These are phyloP conservation scores for Littorina saxatilis DNA, from an alignment of 1,140 invertebrate genomes.

Conservation along the genomic window DNA sequence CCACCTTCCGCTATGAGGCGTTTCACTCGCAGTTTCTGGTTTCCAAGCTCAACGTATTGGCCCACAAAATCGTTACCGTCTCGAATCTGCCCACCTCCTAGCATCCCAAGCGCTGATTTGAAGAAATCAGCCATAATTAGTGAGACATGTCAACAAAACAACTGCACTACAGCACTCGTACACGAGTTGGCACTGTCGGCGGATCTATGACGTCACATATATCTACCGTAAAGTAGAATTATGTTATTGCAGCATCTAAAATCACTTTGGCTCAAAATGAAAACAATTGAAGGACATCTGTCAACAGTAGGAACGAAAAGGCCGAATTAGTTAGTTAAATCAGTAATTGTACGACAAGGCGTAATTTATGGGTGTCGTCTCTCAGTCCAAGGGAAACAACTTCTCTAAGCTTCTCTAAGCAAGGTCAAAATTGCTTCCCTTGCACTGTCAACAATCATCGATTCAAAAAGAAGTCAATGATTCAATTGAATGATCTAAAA, in stretches of 20 bases:
- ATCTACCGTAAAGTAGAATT: conserved; percentile 12
- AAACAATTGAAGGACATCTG: too few relatives aligned
- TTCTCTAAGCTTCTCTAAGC: too few relatives aligned
- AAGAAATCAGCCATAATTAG: conserved; percentile 87
- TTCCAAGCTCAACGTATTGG: conserved; percentile 91
- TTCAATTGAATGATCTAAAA: too few relatives aligned
- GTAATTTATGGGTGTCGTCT: too few relatives aligned
- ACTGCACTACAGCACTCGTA: not conserved
- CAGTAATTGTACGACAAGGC: too few relatives aligned
- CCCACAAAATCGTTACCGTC: conserved; percentile 93
- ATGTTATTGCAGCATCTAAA: not conserved
- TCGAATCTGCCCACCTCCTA: conserved; percentile 78
- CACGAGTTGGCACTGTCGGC: conserved; percentile 34
- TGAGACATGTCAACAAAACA: conserved; percentile 23
- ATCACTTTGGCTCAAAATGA: too few relatives aligned
- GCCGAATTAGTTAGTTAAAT: too few relatives aligned
- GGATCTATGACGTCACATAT: conserved; percentile 33
- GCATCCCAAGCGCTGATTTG: conserved; percentile 91
- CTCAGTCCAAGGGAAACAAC: not conserved
- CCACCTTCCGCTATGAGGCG: conserved; percentile 95
- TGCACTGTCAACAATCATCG: too few relatives aligned
- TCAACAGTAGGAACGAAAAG: too few relatives aligned
- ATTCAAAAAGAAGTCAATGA: too few relatives aligned
- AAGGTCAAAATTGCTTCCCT: too few relatives aligned
- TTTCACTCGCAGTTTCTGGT: conserved; percentile 91